phyloP scores from a whole-genome alignment of 2,888 invertebrate genomes.

The Napeogenes inachia region DNA sequence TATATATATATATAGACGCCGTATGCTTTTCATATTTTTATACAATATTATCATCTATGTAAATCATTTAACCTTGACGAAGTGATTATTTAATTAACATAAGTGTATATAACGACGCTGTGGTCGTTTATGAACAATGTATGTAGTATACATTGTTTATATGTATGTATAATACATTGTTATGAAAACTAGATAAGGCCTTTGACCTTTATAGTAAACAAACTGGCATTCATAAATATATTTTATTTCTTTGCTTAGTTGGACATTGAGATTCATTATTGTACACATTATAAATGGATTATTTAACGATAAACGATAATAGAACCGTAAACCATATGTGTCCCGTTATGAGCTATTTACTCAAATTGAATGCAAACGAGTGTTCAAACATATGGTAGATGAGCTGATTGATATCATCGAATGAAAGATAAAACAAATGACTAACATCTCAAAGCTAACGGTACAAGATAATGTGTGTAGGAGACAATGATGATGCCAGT shows the following conservation, averaged over 20 bases:
- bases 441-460: conserved; percentile 43
- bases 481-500: conserved; percentile 66
- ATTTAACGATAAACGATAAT: no score
- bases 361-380: conserved; percentile 13
- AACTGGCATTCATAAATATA: conserved; percentile 9
- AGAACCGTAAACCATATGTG: background rate
- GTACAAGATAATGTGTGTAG: conserved; percentile 47
- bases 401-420: background rate
- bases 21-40: no score
- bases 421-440: conserved; percentile 21
- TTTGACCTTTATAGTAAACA: conserved; percentile 23
- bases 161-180: background rate
- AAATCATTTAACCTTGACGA: conserved; percentile 7
- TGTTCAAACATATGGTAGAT: background rate
- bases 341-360: conserved; percentile 22
- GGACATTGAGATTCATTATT: no score
- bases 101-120: background rate
- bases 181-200: conserved; percentile 14
- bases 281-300: no score
- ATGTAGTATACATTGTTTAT: no score
- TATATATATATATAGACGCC: no score
- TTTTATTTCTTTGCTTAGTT: conserved; percentile 4
- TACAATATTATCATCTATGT: no score
- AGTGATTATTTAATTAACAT: conserved; percentile 1
- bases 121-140: background rate